phyloP scores from a whole-genome alignment of 2,113 vertebrate genomes.

The Entelurus aequoreus region DNA sequence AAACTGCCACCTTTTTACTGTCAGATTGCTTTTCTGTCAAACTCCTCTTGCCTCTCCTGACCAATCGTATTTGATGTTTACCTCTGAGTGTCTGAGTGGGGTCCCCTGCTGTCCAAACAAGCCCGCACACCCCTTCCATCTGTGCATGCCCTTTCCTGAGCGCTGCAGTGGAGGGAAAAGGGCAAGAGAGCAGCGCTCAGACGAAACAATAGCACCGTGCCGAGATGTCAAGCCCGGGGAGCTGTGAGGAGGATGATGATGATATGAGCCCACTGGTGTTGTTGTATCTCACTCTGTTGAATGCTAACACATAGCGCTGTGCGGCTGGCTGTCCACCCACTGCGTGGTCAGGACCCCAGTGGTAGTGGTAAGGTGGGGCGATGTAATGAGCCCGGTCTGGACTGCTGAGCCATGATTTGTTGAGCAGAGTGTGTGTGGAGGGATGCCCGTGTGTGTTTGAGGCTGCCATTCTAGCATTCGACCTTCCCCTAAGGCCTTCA shows the following conservation, averaged over 20 bases:
- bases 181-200: slow-evolving; percentile 65
- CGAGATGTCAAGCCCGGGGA: slow-evolving; percentile 62
- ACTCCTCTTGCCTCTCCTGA: slow-evolving; percentile 41
- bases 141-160: slow-evolving; percentile 44
- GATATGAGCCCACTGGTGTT: slow-evolving; percentile 62
- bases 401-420: slow-evolving; percentile 49
- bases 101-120: slow-evolving; percentile 60
- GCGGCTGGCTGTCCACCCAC: slow-evolving; percentile 53
- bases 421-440: slow-evolving; percentile 12
- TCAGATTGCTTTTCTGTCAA: slow-evolving; percentile 55
- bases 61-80: slow-evolving; percentile 62
- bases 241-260: slow-evolving; percentile 66
- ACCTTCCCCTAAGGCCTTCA: background rate
- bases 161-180: slow-evolving; percentile 61
- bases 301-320: slow-evolving; percentile 58
- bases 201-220: slow-evolving; percentile 63
- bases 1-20: slow-evolving; percentile 21
- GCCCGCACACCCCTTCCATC: slow-evolving; percentile 12
- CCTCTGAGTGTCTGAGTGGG: slow-evolving; percentile 39
- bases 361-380: slow-evolving; percentile 41
- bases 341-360: slow-evolving; percentile 56
- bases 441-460: slow-evolving; percentile 23
- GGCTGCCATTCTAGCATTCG: slow-evolving; percentile 17
- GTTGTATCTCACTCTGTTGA: slow-evolving; percentile 65
- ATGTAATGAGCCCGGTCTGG: slow-evolving; percentile 60